Evolutionary conservation across 1,140 invertebrate species (phyloP), one percentile per base, ranked within the genome.

Genomic region (Trypoxylus dichotomus): DNA sequence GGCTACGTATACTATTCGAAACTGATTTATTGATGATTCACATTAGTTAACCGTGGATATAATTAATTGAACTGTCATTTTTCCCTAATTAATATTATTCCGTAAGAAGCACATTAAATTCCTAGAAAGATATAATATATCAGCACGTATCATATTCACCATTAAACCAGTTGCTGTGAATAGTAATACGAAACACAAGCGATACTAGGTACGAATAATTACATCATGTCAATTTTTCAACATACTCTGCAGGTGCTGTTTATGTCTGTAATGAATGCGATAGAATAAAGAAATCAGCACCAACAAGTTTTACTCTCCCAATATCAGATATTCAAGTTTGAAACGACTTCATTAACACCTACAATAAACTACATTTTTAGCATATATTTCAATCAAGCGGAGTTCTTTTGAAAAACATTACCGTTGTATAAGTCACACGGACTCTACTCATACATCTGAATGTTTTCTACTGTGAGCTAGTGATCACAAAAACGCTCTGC

Each of bases 311-410:
- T 19, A 54, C 47, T 19, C 19, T 54, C 47, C 47, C 19, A 54
- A 54, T 19, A 54, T 19, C 47, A 3, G 47, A 15, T 2, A 19
- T 19, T 54, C 15, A 54, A 6, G 47, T n/a, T 54, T 54, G 47
- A 54, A 54, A 54, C 47, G 47, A 7, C 47, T 54, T 54, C 47
- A 54, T 54, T 54, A 54, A 54, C 47, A 54, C 47, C 47, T n/a
- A 54, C 47, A 54, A 54, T 54, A 54, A 54, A 54, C 32, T 1
- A 8, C 32, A 37, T 37, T 37, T 37, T 37, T 37, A 37, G 32
- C 47, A 54, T 19, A 54, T 54, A 19, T 54, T 54, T 54, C 47
- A 54, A 54, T 54, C 47, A 54, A 54, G 47, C 47, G 15, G 19
- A 54, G 15, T 54, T 19, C 13, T 19, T 54, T 54, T 54, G 47